Evolutionary conservation across 2,797 vertebrate genomes (phyloP).

Genomic region (Enteromius radiatus): DNA sequence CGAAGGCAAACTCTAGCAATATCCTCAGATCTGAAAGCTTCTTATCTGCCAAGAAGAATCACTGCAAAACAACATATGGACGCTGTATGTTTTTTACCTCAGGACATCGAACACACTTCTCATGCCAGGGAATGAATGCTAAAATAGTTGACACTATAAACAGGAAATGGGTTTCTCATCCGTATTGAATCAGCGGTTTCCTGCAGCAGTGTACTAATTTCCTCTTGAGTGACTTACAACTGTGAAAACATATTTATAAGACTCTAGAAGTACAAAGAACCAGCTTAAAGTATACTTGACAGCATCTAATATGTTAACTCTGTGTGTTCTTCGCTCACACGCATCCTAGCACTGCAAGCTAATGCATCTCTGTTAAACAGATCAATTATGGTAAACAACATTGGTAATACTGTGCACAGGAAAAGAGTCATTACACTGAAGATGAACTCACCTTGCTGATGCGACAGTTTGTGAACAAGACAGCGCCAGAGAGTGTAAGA

Average conservation of each 20-base stretch:
- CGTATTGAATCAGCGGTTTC: slow-evolving; percentile 37
- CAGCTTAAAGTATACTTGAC: background rate
- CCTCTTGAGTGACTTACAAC: slow-evolving; percentile 31
- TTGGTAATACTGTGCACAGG: background rate
- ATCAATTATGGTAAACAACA: slow-evolving; percentile 45
- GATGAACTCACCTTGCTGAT: slow-evolving; percentile 39
- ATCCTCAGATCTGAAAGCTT: slow-evolving; percentile 11
- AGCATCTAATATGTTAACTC: background rate
- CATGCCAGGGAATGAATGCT: slow-evolving; percentile 27
- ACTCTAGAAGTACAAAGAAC: background rate
- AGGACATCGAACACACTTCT: slow-evolving; percentile 26
- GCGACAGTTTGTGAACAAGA: background rate
- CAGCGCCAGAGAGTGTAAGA: background rate
- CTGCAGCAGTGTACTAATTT: slow-evolving; percentile 36
- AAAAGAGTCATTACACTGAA: slow-evolving; percentile 9
- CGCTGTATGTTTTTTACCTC: slow-evolving; percentile 34
- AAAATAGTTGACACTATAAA: slow-evolving; percentile 40
- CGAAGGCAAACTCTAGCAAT: background rate
- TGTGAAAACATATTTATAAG: slow-evolving; percentile 18
- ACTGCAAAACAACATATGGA: slow-evolving; percentile 30
- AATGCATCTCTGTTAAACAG: slow-evolving; percentile 30
- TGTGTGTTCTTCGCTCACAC: background rate
- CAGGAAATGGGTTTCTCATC: slow-evolving; percentile 25
- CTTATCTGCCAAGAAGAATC: slow-evolving; percentile 25
- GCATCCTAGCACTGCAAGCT: background rate